Base-by-base conservation (phyloP, 1,140 invertebrate species). In the Drosophila jambulina region DNA sequence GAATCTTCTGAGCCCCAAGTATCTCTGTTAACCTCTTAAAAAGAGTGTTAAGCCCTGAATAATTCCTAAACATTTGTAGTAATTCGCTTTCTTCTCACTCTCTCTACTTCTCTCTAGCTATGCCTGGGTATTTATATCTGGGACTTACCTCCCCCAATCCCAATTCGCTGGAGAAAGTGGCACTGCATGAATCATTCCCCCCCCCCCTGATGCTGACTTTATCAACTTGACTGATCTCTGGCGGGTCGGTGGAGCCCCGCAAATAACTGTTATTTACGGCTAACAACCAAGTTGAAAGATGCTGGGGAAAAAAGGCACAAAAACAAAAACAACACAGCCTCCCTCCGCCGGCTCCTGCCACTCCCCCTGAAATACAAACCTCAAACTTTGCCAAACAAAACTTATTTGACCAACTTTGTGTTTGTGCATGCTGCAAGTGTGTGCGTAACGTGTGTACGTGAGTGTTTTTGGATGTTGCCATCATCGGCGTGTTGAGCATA, bases 371-470 rank as follows among this genome's bases (percentile, higher is more conserved):
- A 79, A 78, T 75, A 68, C 69, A 78, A 85, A 76, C 69, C 79
- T 69, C 83, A 79, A 82, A 82, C 40, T 86, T 75, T 75, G 79
- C 32, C 53, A 76, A 85, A 87, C 79, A 86, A 82, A 86, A 87
- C 75, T 82, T 86, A 78, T 87, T 85, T 75, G 77, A 60, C 59
- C 72, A 84, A 84, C 81, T 84, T 84, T 84, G 17, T 57, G 70
- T 58, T 74, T 68, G 57, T 57, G 51, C 46, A 45, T 57, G 74
- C 23, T 49, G 29, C 46, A 23, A 49, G 63, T 59, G 46, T 38
- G 38, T 58, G 59, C 59, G 46, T 48, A 42, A 38, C 25, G 48
- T 76, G 40, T 62, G 63, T 80, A 72, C 69, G 69, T 72, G 69
- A 72, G 69, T 72, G 67, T 71, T 72, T 72, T 71, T 72, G 69